phyloP scores from a whole-genome alignment of 2,888 invertebrate genomes.

The Brenthis ino region DNA sequence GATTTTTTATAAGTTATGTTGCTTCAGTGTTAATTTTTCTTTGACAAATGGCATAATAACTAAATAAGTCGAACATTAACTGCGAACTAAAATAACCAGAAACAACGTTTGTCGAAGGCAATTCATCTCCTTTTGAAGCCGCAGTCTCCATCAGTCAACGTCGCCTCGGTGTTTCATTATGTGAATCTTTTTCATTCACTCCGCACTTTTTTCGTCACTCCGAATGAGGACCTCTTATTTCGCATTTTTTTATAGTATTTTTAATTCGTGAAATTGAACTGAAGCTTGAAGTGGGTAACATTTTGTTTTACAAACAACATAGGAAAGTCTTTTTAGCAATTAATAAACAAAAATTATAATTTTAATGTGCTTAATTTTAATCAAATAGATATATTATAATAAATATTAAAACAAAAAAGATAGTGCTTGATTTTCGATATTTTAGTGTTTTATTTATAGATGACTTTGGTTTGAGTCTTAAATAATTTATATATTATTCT shows the following conservation, averaged over 20 bases:
- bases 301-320: no score
- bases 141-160: slow-evolving; percentile 35
- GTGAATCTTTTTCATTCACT: slow-evolving; percentile 30
- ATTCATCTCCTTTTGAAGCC: slow-evolving; percentile 34
- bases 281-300: background rate
- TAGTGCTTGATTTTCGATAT: no score
- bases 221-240: slow-evolving; percentile 26
- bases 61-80: background rate
- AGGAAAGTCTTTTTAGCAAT: no score
- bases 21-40: no score
- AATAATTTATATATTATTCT: no score
- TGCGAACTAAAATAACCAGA: slow-evolving; percentile 11
- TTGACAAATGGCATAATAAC: background rate
- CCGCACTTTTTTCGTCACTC: slow-evolving; percentile 27
- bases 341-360: no score
- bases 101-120: slow-evolving; percentile 21
- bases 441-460: no score
- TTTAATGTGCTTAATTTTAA: no score
- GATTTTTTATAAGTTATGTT: no score
- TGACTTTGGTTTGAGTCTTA: no score
- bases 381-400: no score
- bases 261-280: background rate
- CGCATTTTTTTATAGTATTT: slow-evolving; percentile 1
- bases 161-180: slow-evolving; percentile 30
- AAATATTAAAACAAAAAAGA: no score